Percentiles rank a stretch among this genome's conserved stretches.
Conservation (phyloP, 1,140 invertebrate genomes). For the Atta texana region DNA sequence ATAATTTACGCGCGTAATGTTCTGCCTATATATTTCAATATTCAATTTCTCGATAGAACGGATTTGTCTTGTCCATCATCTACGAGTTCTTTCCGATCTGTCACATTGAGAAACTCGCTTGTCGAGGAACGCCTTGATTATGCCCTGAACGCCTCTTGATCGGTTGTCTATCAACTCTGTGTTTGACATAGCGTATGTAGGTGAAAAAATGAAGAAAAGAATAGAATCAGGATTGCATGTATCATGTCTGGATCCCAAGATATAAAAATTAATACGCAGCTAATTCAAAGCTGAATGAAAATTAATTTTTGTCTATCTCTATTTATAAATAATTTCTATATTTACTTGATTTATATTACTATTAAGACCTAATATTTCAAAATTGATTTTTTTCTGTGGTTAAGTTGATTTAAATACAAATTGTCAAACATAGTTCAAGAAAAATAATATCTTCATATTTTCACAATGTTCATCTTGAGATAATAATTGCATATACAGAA, state of each 20-base stretch:
- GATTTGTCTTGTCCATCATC: constrained; percentile 12
- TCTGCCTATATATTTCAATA: constrained; percentile 20
- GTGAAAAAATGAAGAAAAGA: constrained; percentile 26
- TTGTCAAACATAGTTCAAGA: too few relatives aligned
- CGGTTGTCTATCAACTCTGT: constrained; percentile 51
- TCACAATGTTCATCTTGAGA: too few relatives aligned
- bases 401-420: too few relatives aligned
- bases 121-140: constrained; percentile 6
- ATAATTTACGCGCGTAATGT: background rate
- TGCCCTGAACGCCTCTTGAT: constrained; percentile 27
- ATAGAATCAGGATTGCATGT: background rate
- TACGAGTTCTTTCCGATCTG: background rate
- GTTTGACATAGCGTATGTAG: constrained; percentile 14
- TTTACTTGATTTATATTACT: too few relatives aligned
- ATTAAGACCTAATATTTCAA: too few relatives aligned
- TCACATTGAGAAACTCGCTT: constrained; percentile 3
- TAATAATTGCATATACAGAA: too few relatives aligned
- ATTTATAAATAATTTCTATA: too few relatives aligned
- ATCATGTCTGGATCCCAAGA: background rate
- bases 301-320: too few relatives aligned
- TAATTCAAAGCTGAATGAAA: background rate
- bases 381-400: too few relatives aligned
- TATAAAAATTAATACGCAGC: background rate
- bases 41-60: constrained; percentile 20
- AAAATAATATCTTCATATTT: too few relatives aligned